Conservation (phyloP, 1,140 invertebrate species). For the Hirudo medicinalis region DNA sequence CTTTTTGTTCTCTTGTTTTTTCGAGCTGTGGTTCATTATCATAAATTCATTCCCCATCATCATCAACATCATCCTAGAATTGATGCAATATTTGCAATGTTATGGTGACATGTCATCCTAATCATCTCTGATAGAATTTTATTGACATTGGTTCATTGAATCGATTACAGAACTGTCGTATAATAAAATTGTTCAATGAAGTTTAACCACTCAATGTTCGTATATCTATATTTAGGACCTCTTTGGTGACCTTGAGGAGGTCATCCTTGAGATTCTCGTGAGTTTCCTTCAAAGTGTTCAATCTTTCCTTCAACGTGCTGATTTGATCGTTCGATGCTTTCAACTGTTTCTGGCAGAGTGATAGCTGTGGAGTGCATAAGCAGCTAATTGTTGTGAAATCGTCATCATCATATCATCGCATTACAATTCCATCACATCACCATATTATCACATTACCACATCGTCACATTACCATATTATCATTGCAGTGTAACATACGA, state of each 20-base stretch:
- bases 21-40: neutral
- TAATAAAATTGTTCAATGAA: too few relatives aligned
- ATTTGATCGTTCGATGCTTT: conserved; percentile 23
- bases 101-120: too few relatives aligned
- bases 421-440: too few relatives aligned
- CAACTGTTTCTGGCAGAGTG: conserved; percentile 23
- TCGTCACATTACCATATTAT: too few relatives aligned
- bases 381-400: too few relatives aligned
- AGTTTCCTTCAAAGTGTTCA: conserved; percentile 12
- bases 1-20: too few relatives aligned
- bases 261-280: conserved; percentile 21
- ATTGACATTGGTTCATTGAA: too few relatives aligned
- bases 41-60: neutral
- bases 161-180: too few relatives aligned
- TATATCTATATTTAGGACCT: conserved; percentile 7
- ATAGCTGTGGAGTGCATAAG: conserved; percentile 7
- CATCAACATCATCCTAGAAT: neutral
- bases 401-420: too few relatives aligned
- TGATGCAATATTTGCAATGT: neutral
- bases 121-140: too few relatives aligned
- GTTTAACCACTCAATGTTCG: neutral
- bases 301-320: conserved; percentile 18
- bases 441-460: too few relatives aligned
- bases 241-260: conserved; percentile 20
- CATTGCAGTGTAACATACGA: too few relatives aligned